Evolutionary conservation across 2,888 invertebrate species (phyloP), one percentile per base, ranked within the genome.

Genomic region (Melipona bicolor): DNA sequence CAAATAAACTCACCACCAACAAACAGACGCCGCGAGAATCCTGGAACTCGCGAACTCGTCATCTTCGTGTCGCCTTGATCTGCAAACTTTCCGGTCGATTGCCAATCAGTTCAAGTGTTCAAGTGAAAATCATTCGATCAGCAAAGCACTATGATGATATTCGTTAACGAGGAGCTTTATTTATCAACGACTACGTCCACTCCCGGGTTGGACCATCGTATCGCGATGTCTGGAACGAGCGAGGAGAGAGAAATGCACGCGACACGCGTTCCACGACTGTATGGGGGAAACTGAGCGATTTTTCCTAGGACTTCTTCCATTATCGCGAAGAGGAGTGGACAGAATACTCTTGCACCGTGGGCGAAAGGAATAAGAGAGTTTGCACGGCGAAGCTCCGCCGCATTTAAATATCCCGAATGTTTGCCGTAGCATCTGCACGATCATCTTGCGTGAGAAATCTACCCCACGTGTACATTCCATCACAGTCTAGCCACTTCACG

Each of bases 271-370:
- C 79, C 65, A 77, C 90, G 79, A n/a, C 24, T 11, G 84, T 84
- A 77, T 71, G 74, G 24, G 15, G 85, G 72, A 80, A 82, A 89
- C 89, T 89, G 90, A 86, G 49, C 90, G 83, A 83, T 84, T 83
- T 90, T 85, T 65, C 82, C 88, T 79, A 77, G 78, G 89, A 84
- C 76, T 89, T 89, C 84, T 84, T 89, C 90, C 88, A 89, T 89
- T 89, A 88, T 56, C 81, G 81, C 72, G 67, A 75, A 80, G 72
- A 88, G 88, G 70, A 88, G 88, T 85, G 87, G 88, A 87, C 85
- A 71, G 81, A 81, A 83, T 82, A 36, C 84, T 90, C 19, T 2
- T 52, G 83, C 87, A 78, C 24, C 75, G 89, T 88, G 90, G 87
- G 85, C 88, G 90, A 87, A 43, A 59, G 76, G 70, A 79, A 81